Percentiles rank a stretch among this genome's conserved stretches.
Evolutionary conservation across 2,888 invertebrate species (phyloP).

Genomic region (Macrosoma leucophasiata): DNA sequence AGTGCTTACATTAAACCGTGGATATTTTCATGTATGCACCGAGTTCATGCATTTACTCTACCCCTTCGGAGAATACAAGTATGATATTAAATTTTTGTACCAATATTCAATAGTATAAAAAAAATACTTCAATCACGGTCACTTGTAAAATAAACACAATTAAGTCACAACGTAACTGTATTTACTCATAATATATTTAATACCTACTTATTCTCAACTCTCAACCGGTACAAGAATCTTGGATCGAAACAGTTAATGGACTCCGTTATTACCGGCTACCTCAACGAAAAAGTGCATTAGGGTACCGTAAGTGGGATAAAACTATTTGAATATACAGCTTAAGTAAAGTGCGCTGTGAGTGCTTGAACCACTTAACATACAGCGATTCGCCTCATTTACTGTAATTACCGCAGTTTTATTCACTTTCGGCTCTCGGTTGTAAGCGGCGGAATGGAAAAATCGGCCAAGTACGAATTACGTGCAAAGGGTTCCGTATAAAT

Average conservation of each 20-base stretch:
- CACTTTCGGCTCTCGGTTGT: constrained; percentile 24
- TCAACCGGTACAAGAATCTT: constrained; percentile 38
- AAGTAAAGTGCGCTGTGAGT: constrained; percentile 63
- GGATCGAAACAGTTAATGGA: constrained; percentile 61
- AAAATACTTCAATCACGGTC: too few species aligned
- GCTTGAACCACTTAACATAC: constrained; percentile 61
- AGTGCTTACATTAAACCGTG: too few species aligned
- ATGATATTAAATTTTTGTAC: too few species aligned
- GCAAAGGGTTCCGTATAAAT: too few species aligned
- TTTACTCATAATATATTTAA: too few species aligned
- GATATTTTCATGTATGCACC: too few species aligned
- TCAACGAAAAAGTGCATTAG: constrained; percentile 70
- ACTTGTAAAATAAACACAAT: too few species aligned
- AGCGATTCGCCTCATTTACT: constrained; percentile 59
- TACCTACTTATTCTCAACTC: constrained; percentile 38
- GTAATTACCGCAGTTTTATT: constrained; percentile 52
- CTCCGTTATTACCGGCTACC: constrained; percentile 60
- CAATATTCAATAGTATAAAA: too few species aligned
- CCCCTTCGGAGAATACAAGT: too few species aligned
- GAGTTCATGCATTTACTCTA: too few species aligned
- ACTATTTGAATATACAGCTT: constrained; percentile 70
- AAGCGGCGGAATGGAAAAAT: constrained; percentile 29
- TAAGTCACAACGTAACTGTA: too few species aligned
- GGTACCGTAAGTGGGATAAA: constrained; percentile 63
- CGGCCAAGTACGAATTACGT: too few species aligned